Evolutionary conservation across 2,797 vertebrate genomes (phyloP).

Genomic region (Catamblyrhynchus diadema): DNA sequence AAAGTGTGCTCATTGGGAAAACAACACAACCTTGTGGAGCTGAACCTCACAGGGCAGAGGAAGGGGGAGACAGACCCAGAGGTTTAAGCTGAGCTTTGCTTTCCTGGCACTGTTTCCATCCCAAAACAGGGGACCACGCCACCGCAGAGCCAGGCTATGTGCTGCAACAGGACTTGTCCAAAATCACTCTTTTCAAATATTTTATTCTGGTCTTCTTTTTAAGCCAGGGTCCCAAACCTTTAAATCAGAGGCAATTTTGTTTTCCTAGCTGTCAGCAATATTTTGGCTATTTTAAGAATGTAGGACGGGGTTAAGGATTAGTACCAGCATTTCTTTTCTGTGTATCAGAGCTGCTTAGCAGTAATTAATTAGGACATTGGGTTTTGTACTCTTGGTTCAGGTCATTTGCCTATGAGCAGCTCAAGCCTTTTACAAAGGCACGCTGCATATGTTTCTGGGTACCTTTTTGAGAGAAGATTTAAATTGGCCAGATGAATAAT

Average conservation of each 20-base stretch:
- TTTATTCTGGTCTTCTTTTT: background rate
- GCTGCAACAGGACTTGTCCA: background rate
- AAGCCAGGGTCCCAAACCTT: conserved; percentile 28
- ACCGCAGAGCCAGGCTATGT: background rate
- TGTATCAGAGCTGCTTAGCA: conserved; percentile 84
- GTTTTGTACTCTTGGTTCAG: conserved; percentile 82
- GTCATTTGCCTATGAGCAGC: conserved; percentile 83
- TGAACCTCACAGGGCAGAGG: background rate
- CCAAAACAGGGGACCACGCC: background rate
- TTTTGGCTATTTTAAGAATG: conserved; percentile 85
- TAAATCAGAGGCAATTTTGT: conserved; percentile 70
- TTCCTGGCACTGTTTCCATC: background rate
- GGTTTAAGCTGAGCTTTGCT: background rate
- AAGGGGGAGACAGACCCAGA: background rate
- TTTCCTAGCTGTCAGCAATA: conserved; percentile 77
- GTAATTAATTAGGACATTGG: conserved; percentile 85
- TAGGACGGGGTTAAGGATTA: conserved; percentile 84
- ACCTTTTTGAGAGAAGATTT: conserved; percentile 82
- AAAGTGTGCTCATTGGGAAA: rapidly evolving
- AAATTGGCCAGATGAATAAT: conserved; percentile 83
- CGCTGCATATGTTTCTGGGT: conserved; percentile 81
- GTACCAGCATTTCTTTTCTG: conserved; percentile 77
- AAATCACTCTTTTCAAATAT: background rate
- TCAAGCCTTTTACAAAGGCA: conserved; percentile 78
- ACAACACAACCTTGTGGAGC: background rate